Conservation (phyloP, 2,113 vertebrate genomes). For the Pristiophorus japonicus region DNA sequence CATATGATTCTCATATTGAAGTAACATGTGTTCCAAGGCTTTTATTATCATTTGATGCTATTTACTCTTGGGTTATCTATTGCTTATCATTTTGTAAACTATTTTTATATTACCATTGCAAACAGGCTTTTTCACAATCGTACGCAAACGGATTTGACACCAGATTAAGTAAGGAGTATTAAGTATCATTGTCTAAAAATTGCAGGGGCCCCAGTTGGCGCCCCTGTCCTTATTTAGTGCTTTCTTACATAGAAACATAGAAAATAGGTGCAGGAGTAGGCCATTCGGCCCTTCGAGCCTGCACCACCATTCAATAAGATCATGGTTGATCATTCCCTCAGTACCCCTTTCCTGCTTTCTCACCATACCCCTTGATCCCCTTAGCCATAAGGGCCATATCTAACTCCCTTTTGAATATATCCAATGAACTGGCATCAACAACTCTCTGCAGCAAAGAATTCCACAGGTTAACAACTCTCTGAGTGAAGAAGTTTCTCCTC, state of each 20-base stretch:
- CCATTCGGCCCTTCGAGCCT: too few relatives aligned
- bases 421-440: too few relatives aligned
- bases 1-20: not conserved
- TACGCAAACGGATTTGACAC: not conserved
- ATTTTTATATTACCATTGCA: not conserved
- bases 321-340: too few relatives aligned
- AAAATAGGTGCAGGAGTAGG: too few relatives aligned
- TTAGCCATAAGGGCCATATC: too few relatives aligned
- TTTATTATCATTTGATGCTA: not conserved
- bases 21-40: not conserved
- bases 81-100: conserved; percentile 7
- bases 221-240: not conserved
- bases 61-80: not conserved
- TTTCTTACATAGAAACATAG: not conserved
- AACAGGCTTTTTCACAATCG: not conserved
- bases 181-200: not conserved
- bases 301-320: too few relatives aligned
- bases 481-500: too few relatives aligned
- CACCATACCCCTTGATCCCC: too few relatives aligned
- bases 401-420: too few relatives aligned
- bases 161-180: not conserved
- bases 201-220: not conserved
- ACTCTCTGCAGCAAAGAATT: too few relatives aligned
- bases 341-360: too few relatives aligned
- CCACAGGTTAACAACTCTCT: too few relatives aligned